Evolutionary conservation across 2,888 invertebrate genomes (phyloP).

Genomic region (Euphydryas editha): DNA sequence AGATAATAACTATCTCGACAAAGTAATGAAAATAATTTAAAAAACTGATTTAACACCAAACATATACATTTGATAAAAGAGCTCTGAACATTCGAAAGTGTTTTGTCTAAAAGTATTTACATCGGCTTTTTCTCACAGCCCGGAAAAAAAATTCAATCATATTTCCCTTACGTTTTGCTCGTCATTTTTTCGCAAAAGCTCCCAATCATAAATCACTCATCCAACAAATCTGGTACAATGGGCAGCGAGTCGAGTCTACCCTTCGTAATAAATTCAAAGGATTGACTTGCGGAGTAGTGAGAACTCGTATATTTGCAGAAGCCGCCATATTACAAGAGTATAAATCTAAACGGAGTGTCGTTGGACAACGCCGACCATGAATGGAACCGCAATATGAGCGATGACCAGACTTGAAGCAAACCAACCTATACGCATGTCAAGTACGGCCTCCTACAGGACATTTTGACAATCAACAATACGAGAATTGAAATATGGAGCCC

Average conservation of each 20-base stretch:
- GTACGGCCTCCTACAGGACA: slow-evolving; percentile 57
- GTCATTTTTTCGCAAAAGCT: slow-evolving; percentile 20
- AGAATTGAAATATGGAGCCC: slow-evolving; percentile 77
- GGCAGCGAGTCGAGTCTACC: slow-evolving; percentile 59
- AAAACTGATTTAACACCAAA: no score
- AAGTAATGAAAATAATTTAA: no score
- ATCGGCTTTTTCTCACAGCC: not conserved
- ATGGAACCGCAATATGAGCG: slow-evolving; percentile 74
- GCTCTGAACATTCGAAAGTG: not conserved
- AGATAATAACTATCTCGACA: no score
- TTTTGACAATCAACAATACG: slow-evolving; percentile 78
- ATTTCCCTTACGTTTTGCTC: slow-evolving; percentile 4
- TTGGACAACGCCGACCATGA: slow-evolving; percentile 60
- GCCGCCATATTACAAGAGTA: slow-evolving; percentile 72
- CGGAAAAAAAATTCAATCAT: slow-evolving; percentile 15
- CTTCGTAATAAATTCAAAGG: slow-evolving; percentile 77
- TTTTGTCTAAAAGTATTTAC: not conserved
- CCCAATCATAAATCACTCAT: slow-evolving; percentile 65
- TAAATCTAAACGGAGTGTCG: slow-evolving; percentile 79
- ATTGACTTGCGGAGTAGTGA: slow-evolving; percentile 73
- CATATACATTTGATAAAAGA: no score
- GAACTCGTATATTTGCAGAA: slow-evolving; percentile 78
- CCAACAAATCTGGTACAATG: slow-evolving; percentile 69
- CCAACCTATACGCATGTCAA: slow-evolving; percentile 58
- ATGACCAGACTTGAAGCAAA: slow-evolving; percentile 61